phyloP scores from a whole-genome alignment of 2,113 vertebrate genomes.

The Protobothrops flavoviridis region DNA sequence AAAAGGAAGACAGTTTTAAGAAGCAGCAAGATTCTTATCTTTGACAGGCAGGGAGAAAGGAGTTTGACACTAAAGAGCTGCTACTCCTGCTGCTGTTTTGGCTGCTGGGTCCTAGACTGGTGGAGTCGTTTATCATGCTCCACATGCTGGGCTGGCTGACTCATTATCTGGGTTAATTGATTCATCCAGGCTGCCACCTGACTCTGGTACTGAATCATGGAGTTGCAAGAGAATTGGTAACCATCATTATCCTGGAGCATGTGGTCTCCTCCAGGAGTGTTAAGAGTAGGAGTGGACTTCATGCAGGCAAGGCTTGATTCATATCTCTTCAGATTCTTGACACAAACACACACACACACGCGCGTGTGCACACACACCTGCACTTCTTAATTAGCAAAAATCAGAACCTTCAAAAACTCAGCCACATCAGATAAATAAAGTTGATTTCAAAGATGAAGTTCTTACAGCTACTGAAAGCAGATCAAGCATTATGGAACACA shows the following conservation, averaged over 20 bases:
- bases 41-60: neutral
- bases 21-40: neutral
- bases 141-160: neutral
- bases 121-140: neutral
- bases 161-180: neutral
- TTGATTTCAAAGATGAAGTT: neutral
- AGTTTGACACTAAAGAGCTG: neutral
- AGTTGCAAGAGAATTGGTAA: neutral
- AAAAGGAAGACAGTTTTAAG: neutral
- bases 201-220: neutral
- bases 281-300: neutral
- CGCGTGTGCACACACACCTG: neutral
- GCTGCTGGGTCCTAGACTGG: neutral
- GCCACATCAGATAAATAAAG: neutral
- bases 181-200: neutral
- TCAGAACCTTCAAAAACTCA: neutral
- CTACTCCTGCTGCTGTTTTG: neutral
- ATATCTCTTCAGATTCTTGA: neutral
- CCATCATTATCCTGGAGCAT: neutral
- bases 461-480: neutral
- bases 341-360: neutral
- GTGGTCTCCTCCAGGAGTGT: neutral
- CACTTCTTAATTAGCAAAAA: neutral
- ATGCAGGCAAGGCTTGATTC: neutral
- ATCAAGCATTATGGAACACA: neutral